A percentile compares a stretch with the other conserved stretches of the same genome.
Conservation (phyloP, 2,797 vertebrate species). For the Salarias fasciatus region DNA sequence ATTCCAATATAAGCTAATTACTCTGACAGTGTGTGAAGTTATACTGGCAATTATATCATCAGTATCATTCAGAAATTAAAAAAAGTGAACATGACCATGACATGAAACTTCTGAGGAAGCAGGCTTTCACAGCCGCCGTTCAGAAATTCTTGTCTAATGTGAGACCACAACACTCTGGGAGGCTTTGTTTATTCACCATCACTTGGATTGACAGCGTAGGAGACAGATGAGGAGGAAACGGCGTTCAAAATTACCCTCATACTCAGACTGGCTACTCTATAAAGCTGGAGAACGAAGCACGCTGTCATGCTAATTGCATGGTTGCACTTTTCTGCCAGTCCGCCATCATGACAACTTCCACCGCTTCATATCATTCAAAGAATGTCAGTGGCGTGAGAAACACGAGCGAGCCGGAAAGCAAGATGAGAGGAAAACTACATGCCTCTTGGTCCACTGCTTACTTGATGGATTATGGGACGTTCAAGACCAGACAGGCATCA, state of each 20-base stretch:
- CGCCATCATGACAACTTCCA: slow-evolving; percentile 33
- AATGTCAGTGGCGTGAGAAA: slow-evolving; percentile 21
- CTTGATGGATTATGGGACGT: slow-evolving; percentile 38
- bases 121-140: neutral
- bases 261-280: slow-evolving; percentile 31
- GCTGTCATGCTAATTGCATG: slow-evolving; percentile 58
- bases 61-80: neutral
- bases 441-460: slow-evolving; percentile 48
- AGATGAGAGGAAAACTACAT: slow-evolving; percentile 3
- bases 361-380: slow-evolving; percentile 25
- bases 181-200: slow-evolving; percentile 35
- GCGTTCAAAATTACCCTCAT: slow-evolving; percentile 35
- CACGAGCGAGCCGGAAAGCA: slow-evolving; percentile 14
- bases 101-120: neutral
- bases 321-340: slow-evolving; percentile 41
- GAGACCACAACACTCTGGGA: slow-evolving; percentile 8
- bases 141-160: slow-evolving; percentile 2
- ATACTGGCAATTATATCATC: neutral
- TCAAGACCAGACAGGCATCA: slow-evolving; percentile 54
- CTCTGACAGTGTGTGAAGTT: too few relatives aligned
- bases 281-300: slow-evolving; percentile 39
- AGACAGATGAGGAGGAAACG: slow-evolving; percentile 19
- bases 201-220: slow-evolving; percentile 18
- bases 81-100: neutral
- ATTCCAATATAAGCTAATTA: neutral